Percentiles rank a stretch among this genome's conserved stretches.
Evolutionary conservation across 2,888 invertebrate genomes (phyloP).

Genomic region (Rapana venosa): DNA sequence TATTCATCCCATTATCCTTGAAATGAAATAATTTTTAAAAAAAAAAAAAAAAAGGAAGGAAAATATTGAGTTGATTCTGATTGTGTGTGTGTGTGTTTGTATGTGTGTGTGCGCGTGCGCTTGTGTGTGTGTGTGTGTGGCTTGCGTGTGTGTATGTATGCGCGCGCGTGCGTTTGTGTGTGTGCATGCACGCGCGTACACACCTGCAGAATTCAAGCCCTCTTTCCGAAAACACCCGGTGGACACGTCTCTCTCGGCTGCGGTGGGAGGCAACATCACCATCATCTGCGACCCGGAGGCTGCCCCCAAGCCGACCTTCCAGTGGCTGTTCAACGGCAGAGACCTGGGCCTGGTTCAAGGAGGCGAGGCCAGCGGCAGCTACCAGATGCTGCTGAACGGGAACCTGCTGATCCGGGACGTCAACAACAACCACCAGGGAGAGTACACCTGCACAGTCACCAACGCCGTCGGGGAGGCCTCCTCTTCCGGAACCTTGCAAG

Average conservation of each 20-base stretch:
- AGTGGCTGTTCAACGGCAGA: slow-evolving; percentile 51
- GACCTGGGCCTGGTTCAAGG: slow-evolving; percentile 49
- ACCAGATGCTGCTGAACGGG: slow-evolving; percentile 82
- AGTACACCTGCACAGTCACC: slow-evolving; percentile 87
- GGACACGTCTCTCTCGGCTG: slow-evolving; percentile 92
- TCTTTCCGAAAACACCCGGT: slow-evolving; percentile 93
- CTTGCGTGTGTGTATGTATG: too few species aligned
- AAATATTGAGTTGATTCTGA: too few species aligned
- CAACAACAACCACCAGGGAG: slow-evolving; percentile 88
- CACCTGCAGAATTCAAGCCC: slow-evolving; percentile 82
- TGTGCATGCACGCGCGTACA: not conserved
- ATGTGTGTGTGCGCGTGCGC: too few species aligned
- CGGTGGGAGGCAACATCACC: slow-evolving; percentile 93
- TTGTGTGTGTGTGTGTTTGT: too few species aligned
- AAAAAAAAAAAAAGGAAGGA: too few species aligned
- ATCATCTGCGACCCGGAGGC: slow-evolving; percentile 95
- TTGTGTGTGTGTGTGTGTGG: too few species aligned
- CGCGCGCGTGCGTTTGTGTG: too few species aligned
- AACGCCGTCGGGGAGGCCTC: slow-evolving; percentile 65
- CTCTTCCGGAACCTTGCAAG: slow-evolving; percentile 51
- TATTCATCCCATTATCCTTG: too few species aligned
- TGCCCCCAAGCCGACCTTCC: slow-evolving; percentile 82
- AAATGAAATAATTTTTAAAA: too few species aligned
- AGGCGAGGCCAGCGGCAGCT: slow-evolving; percentile 61
- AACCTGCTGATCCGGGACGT: slow-evolving; percentile 86